phyloP scores from a whole-genome alignment of 1,140 invertebrate genomes.

The Diorhabda sublineata region DNA sequence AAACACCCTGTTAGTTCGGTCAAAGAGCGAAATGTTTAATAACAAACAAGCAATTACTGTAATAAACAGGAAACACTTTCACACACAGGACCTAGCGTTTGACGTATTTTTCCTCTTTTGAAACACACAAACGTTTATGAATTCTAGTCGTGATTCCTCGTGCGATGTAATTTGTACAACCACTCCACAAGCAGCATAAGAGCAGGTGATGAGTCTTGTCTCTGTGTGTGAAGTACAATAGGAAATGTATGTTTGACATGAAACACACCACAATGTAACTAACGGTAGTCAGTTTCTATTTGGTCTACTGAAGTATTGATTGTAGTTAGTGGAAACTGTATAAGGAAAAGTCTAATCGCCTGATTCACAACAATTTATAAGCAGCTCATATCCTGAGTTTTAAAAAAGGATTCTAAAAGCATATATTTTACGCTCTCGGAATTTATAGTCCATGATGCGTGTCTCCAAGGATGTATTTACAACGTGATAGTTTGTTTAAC shows the following conservation, averaged over 20 bases:
- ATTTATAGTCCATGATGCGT: too few relatives aligned
- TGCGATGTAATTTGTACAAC: conserved; percentile 5
- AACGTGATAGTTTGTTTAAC: too few relatives aligned
- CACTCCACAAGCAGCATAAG: neutral
- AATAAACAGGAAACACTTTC: too few relatives aligned
- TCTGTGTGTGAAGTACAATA: conserved; percentile 1
- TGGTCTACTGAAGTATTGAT: conserved; percentile 7
- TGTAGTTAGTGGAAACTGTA: neutral
- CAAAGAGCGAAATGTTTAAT: too few relatives aligned
- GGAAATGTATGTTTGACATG: conserved; percentile 9
- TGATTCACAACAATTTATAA: neutral
- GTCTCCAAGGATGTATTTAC: too few relatives aligned
- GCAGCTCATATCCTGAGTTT: too few relatives aligned
- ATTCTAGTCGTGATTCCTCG: neutral
- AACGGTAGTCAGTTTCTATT: conserved; percentile 1
- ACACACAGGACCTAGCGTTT: too few relatives aligned
- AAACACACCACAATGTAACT: conserved; percentile 3
- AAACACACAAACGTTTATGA: neutral
- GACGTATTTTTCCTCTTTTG: too few relatives aligned
- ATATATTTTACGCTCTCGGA: too few relatives aligned
- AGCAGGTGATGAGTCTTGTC: conserved; percentile 6
- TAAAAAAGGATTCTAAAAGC: too few relatives aligned
- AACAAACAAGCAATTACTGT: too few relatives aligned
- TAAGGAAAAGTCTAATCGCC: neutral
- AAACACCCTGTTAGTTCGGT: too few relatives aligned